Percentiles rank a stretch among this genome's conserved stretches.
These are phyloP conservation scores for Enteromius thamalakanensis DNA, from an alignment of 2,797 vertebrate genomes.

Conservation along the genomic window DNA sequence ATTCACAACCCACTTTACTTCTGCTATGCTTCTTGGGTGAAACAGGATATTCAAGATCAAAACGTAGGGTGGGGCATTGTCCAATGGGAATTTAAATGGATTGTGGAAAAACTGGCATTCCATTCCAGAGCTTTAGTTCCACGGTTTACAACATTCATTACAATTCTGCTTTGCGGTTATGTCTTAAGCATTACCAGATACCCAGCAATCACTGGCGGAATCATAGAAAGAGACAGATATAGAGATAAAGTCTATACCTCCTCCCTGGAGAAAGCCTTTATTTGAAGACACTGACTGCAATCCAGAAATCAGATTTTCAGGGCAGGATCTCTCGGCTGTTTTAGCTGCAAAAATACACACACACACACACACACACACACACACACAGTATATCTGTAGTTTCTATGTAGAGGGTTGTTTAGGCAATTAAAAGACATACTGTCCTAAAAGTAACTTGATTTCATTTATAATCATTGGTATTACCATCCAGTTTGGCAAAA, in stretches of 20 bases:
- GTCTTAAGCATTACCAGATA: slow-evolving; percentile 2
- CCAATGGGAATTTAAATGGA: background rate
- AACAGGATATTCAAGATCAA: slow-evolving; percentile 21
- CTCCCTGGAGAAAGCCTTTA: slow-evolving; percentile 78
- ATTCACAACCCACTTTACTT: background rate
- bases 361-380: background rate
- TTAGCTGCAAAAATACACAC: slow-evolving; percentile 72
- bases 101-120: slow-evolving; percentile 6
- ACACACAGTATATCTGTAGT: background rate
- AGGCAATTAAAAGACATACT: background rate
- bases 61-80: background rate
- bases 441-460: slow-evolving; percentile 5
- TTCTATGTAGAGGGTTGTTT: background rate
- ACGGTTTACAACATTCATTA: background rate
- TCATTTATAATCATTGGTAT: slow-evolving; percentile 30
- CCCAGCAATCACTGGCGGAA: background rate
- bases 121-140: background rate
- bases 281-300: slow-evolving; percentile 73
- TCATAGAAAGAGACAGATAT: background rate
- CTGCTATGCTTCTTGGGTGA: background rate
- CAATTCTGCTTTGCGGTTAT: background rate
- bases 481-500: slow-evolving; percentile 95
- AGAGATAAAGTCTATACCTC: slow-evolving; percentile 77
- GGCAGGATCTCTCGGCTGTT: slow-evolving; percentile 82
- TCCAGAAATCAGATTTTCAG: slow-evolving; percentile 86